These are phyloP conservation scores for Habrosyne pyritoides DNA, from an alignment of 2,888 invertebrate species.

Conservation along the genomic window DNA sequence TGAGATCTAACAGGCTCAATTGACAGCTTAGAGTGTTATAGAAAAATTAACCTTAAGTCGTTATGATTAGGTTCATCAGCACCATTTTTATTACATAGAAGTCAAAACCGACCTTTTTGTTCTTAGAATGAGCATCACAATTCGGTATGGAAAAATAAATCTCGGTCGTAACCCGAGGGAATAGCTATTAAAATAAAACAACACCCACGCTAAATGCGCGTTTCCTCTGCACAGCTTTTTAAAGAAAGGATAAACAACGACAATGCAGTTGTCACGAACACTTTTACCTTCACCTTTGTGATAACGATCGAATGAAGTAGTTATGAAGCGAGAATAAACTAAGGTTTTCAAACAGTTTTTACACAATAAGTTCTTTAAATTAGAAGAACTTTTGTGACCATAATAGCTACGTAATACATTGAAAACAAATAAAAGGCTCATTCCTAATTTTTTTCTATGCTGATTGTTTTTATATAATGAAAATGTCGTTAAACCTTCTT, in stretches of 20 bases:
- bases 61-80: too few species aligned
- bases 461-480: not conserved
- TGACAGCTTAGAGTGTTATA: too few species aligned
- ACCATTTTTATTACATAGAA: too few species aligned
- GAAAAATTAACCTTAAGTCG: too few species aligned
- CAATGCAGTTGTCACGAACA: conserved; percentile 13
- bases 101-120: too few species aligned
- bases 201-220: not conserved
- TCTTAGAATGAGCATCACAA: too few species aligned
- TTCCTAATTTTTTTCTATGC: too few species aligned
- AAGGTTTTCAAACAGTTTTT: not conserved
- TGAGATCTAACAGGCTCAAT: too few species aligned
- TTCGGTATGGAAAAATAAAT: not conserved
- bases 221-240: not conserved
- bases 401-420: too few species aligned
- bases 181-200: not conserved
- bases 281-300: conserved; percentile 15
- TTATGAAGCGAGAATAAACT: not conserved
- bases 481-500: not conserved
- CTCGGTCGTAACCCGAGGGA: not conserved
- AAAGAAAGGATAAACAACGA: conserved; percentile 7
- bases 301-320: conserved; percentile 7
- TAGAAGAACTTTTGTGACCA: too few species aligned
- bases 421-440: too few species aligned
- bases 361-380: not conserved